Evolutionary conservation across 2,888 invertebrate genomes (phyloP), one percentile per base, ranked within the genome.

Genomic region (Tenthredo livida): DNA sequence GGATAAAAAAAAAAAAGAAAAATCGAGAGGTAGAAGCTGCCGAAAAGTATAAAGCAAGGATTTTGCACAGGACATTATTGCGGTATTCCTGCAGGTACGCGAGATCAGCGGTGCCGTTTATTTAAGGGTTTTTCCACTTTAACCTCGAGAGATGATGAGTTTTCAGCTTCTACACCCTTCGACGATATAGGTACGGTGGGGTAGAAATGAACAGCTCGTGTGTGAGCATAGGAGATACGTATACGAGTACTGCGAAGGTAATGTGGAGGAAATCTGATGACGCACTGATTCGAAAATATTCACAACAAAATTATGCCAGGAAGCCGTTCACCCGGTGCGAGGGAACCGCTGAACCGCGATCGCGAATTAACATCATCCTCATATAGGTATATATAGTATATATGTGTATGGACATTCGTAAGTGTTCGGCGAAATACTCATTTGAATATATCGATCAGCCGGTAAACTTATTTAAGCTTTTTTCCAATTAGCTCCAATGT

Each of bases 251-350:
- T 77, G 50, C 17, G 15, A 29, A 21, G 58, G 37, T 80, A 58
- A 80, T 61, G 78, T 61, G 40, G 40, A 80, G 58, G 61, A 80
- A 58, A 58, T 77, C 77, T 77, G 77, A 54, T 54, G 77, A 77
- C 77, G 77, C 77, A 77, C 77, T 77, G 77, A 77, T 77, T 77
- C 77, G 77, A 77, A 77, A 77, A 77, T 77, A 77, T 77, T 77
- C 47, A 47, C 54, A 77, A 77, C 77, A 77, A 77, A 77, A 77
- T 77, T 77, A 77, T 77, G 77, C 77, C 50, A 21, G 43, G 21
- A 54, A 54, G 33, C 54, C 17, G n/a, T 54, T 29, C 54, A 50
- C 15, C 77, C 77, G 54, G 15, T 21, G 4, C 43, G 17, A 43
- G 25, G 37, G 73, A 43, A 43, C 43, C 73, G 73, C 40, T 73